phyloP scores from a whole-genome alignment of 2,888 invertebrate genomes.

The Ectemnius continuus region DNA sequence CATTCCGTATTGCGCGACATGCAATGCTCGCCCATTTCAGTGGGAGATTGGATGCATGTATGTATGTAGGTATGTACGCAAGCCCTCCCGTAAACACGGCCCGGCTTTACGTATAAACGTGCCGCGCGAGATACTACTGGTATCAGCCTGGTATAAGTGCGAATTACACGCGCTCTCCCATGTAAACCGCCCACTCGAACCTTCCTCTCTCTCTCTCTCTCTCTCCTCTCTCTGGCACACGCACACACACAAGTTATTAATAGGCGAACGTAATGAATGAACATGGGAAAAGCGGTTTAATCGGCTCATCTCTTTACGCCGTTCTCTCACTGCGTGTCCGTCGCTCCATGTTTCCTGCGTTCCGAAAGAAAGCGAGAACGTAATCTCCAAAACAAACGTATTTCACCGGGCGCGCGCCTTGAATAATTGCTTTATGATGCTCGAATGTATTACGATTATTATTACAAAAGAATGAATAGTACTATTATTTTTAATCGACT shows the following conservation, averaged over 20 bases:
- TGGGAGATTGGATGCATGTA: conserved; percentile 41
- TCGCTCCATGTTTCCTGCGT: no score
- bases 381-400: no score
- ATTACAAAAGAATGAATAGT: no score
- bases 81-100: conserved; percentile 33
- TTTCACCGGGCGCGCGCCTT: no score
- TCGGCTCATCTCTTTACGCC: neutral
- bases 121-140: conserved; percentile 15
- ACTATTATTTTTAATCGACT: no score
- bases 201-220: neutral
- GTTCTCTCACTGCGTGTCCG: neutral
- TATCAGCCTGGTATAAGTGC: conserved; percentile 22
- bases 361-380: no score
- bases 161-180: conserved; percentile 18
- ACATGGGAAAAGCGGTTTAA: neutral
- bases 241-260: neutral
- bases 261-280: conserved; percentile 4
- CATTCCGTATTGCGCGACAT: conserved; percentile 53
- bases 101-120: conserved; percentile 23
- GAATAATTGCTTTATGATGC: no score
- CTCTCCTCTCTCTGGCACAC: neutral
- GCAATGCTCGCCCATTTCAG: conserved; percentile 52
- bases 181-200: conserved; percentile 7
- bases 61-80: conserved; percentile 43
- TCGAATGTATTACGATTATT: no score